Evolutionary conservation across 1,140 invertebrate species (phyloP), one percentile per base, ranked within the genome.

Genomic region (Penaeus japonicus): DNA sequence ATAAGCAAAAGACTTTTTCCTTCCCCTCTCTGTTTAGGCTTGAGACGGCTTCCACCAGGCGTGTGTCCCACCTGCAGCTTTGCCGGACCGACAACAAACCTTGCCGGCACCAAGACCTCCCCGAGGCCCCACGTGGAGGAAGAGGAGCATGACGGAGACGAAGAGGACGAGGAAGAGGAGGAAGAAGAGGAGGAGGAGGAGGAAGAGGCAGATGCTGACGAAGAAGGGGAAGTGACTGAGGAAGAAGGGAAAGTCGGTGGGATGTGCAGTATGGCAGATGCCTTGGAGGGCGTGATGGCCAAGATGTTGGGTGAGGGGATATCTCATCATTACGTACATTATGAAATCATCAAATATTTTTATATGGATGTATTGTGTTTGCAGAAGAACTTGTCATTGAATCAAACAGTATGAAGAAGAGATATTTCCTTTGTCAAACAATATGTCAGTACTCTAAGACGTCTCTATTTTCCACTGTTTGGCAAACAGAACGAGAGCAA

Each of bases 141-240:
- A 18, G 65, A 85, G n/a, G 70, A 85, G 4, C 59, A 75, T 30
- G 84, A 77, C 17, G 84, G 70, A 20, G 75, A 85, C 15, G 84
- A 85, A 24, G 84, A 85, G 27, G 84, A 85, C 24, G 84, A 85
- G 30, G 84, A 85, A 53, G 84, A 85, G 39, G 84, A 85, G 47
- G 84, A 85, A 10, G 73, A 78, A 27, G 73, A 85, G 53, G 84
- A 85, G 7, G 84, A 82, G 18, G 79, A 82, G 57, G 22, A 82
- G 30, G 79, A 55, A n/a, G 53, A 55, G 24, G 79, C 47, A 27
- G 77, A 47, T 22, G 35, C 17, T 22, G 47, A 35, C 15, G 62
- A 22, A 53, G 55, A n/a, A 20, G 81, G 24, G 15, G 53, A 30
- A 18, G 53, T 20, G 17, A 65, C 30, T 4, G 70, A 73, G 35